Percentiles rank a stretch among this genome's conserved stretches.
phyloP scores from a whole-genome alignment of 2,888 invertebrate genomes.

The Pterobdella sp. region DNA sequence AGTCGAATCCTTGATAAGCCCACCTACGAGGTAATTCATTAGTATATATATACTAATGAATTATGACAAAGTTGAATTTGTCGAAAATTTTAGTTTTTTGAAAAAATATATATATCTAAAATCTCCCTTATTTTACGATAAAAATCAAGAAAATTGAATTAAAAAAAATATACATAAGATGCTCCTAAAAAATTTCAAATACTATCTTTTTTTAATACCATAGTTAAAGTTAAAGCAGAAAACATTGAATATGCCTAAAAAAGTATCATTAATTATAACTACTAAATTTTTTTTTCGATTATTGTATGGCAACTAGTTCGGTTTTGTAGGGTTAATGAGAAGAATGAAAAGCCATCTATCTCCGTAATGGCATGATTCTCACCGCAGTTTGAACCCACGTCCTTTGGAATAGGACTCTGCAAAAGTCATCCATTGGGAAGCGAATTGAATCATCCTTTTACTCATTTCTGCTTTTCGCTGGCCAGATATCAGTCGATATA shows the following conservation, averaged over 20 bases:
- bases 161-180: too few relatives aligned
- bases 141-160: too few relatives aligned
- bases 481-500: conserved; percentile 60
- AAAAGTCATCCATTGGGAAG: conserved; percentile 80
- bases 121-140: too few relatives aligned
- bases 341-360: too few relatives aligned
- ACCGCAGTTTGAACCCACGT: conserved; percentile 47
- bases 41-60: too few relatives aligned
- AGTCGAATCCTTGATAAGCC: conserved; percentile 81
- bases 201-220: too few relatives aligned
- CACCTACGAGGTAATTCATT: conserved; percentile 59
- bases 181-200: too few relatives aligned
- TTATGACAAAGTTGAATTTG: too few relatives aligned
- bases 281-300: background rate
- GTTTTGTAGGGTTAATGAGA: too few relatives aligned
- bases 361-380: background rate
- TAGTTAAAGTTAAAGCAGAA: background rate
- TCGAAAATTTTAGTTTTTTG: too few relatives aligned
- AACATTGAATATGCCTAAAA: background rate
- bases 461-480: conserved; percentile 55
- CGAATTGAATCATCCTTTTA: conserved; percentile 62
- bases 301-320: background rate
- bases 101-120: too few relatives aligned
- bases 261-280: background rate
- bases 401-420: conserved; percentile 69